Evolutionary conservation across 2,797 vertebrate species (phyloP).

Genomic region (Sebastolobus alascanus): DNA sequence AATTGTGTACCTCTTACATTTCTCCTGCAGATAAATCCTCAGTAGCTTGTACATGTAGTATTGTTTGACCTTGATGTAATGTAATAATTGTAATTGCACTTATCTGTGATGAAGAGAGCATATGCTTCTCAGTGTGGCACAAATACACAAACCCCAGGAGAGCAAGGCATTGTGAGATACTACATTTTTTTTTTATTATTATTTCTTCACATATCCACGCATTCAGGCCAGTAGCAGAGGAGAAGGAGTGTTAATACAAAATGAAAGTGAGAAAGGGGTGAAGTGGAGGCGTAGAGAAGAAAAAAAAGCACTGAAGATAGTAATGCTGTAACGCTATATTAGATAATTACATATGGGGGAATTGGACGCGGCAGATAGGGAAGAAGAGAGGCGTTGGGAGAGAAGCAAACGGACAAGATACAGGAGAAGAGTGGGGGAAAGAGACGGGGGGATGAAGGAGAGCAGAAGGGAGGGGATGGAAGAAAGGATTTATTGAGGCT

Average conservation of each 20-base stretch:
- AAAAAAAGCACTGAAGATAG: slow-evolving; percentile 24
- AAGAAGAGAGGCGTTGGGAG: slow-evolving; percentile 27
- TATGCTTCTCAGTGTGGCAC: slow-evolving; percentile 17
- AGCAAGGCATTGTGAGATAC: slow-evolving; percentile 15
- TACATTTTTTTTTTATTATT: not conserved
- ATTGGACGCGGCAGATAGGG: slow-evolving; percentile 40
- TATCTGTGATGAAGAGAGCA: slow-evolving; percentile 24
- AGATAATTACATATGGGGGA: slow-evolving; percentile 54
- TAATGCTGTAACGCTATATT: slow-evolving; percentile 46
- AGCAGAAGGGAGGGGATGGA: slow-evolving; percentile 47
- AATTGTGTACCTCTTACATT: not conserved
- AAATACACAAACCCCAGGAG: slow-evolving; percentile 14
- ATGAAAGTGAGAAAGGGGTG: slow-evolving; percentile 26
- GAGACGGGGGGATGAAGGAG: slow-evolving; percentile 36
- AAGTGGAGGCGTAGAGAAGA: slow-evolving; percentile 3
- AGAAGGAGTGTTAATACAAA: slow-evolving; percentile 22
- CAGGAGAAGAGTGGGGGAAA: slow-evolving; percentile 5
- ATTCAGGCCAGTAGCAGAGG: slow-evolving; percentile 17
- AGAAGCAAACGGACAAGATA: slow-evolving; percentile 34
- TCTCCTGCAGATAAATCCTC: not conserved
- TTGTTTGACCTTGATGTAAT: slow-evolving; percentile 27
- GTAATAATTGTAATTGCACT: slow-evolving; percentile 14
- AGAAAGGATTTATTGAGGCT: slow-evolving; percentile 80
- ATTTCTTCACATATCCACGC: not conserved
- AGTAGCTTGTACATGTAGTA: not conserved